Percentiles rank a stretch among this genome's conserved stretches.
Evolutionary conservation across 2,888 invertebrate genomes (phyloP).

Genomic region (Drosophila greeni): DNA sequence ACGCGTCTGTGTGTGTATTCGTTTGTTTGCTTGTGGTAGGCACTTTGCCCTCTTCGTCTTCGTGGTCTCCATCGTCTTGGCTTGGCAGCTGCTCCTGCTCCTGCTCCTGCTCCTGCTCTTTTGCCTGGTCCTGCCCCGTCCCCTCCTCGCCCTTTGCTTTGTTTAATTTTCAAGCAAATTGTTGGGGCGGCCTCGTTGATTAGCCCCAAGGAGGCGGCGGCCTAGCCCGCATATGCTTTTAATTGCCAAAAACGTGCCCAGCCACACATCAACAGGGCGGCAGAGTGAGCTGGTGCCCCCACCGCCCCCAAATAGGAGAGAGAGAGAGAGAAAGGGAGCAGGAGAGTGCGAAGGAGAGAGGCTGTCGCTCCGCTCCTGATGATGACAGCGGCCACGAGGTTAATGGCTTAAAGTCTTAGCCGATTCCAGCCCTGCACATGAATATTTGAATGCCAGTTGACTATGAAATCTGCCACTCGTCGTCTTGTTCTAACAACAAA

Average conservation of each 20-base stretch:
- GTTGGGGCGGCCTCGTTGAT: slow-evolving; percentile 61
- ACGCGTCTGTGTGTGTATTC: slow-evolving; percentile 32
- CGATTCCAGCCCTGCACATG: slow-evolving; percentile 40
- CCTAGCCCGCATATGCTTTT: slow-evolving; percentile 67
- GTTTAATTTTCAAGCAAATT: slow-evolving; percentile 60
- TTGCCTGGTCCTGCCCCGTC: neutral
- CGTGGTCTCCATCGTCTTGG: slow-evolving; percentile 48
- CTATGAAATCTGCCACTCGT: slow-evolving; percentile 37
- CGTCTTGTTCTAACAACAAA: slow-evolving; percentile 1
- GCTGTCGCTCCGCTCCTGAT: slow-evolving; percentile 16
- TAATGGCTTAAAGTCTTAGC: slow-evolving; percentile 54
- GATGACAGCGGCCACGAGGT: slow-evolving; percentile 50
- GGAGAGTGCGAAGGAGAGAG: slow-evolving; percentile 11
- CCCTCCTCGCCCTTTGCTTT: slow-evolving; percentile 45
- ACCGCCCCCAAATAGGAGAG: neutral
- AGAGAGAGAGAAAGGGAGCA: neutral
- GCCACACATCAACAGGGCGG: slow-evolving; percentile 50
- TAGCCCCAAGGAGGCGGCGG: slow-evolving; percentile 49
- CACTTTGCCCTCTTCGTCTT: slow-evolving; percentile 47
- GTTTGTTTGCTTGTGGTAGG: slow-evolving; percentile 47
- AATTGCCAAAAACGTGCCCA: slow-evolving; percentile 60
- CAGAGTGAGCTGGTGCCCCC: slow-evolving; percentile 4
- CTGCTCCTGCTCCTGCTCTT: slow-evolving; percentile 2
- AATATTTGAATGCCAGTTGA: slow-evolving; percentile 48
- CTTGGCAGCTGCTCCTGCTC: slow-evolving; percentile 47